These are phyloP conservation scores for Hartigia nigra DNA, from an alignment of 2,888 invertebrate species.

Conservation along the genomic window DNA sequence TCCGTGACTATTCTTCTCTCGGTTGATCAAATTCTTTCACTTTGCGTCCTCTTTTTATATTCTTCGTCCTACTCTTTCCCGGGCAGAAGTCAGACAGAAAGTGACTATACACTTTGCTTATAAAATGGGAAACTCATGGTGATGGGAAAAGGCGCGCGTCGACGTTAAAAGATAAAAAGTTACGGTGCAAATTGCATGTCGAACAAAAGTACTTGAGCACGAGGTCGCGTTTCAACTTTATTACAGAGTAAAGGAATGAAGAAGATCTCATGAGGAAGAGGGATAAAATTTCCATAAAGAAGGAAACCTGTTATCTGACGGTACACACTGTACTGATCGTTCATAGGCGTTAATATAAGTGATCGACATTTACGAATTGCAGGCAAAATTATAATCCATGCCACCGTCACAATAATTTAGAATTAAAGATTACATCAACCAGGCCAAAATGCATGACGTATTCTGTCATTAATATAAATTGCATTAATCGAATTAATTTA, in stretches of 20 bases:
- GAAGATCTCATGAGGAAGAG: neutral
- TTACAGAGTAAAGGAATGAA: neutral
- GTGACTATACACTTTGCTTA: constrained; percentile 14
- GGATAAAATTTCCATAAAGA: neutral
- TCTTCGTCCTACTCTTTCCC: constrained; percentile 24
- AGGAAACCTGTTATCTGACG: neutral
- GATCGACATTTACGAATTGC: neutral
- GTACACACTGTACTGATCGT: neutral
- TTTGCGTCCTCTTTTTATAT: neutral
- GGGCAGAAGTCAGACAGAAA: constrained; percentile 12
- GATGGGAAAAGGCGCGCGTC: neutral
- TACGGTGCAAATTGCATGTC: neutral
- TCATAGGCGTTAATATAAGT: neutral
- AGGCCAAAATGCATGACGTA: neutral
- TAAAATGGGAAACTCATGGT: neutral
- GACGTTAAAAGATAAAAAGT: neutral
- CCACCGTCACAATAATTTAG: neutral
- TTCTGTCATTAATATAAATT: neutral
- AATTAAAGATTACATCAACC: neutral
- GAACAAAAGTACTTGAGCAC: neutral
- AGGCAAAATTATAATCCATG: neutral
- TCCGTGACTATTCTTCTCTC: constrained; percentile 26
- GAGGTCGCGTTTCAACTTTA: neutral
- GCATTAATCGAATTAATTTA: neutral
- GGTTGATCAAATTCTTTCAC: constrained; percentile 45